A percentile compares a stretch with the other conserved stretches of the same genome.
Evolutionary conservation across 2,113 vertebrate species (phyloP).

Genomic region (Falco punctatus): DNA sequence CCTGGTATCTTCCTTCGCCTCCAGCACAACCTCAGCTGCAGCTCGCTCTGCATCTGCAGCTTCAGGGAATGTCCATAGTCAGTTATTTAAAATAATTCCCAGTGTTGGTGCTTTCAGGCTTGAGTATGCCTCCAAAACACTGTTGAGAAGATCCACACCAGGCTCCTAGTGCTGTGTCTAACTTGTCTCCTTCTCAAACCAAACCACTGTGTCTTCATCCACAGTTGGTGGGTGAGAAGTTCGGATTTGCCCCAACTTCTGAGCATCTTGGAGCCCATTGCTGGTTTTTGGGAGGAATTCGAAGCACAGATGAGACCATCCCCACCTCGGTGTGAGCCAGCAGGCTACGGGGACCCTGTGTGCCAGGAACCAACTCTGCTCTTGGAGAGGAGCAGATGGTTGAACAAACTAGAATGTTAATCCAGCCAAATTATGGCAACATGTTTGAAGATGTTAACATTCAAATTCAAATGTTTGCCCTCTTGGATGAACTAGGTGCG

Average conservation of each 20-base stretch:
- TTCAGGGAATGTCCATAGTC: rapidly evolving
- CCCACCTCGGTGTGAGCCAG: rapidly evolving
- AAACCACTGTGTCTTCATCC: background rate
- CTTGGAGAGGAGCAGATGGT: conserved; percentile 52
- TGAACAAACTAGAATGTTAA: conserved; percentile 43
- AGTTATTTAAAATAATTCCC: background rate
- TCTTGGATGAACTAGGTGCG: conserved; percentile 48
- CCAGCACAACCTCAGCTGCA: background rate
- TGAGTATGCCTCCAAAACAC: rapidly evolving
- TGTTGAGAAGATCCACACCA: background rate
- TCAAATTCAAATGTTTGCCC: conserved; percentile 50
- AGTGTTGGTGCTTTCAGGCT: background rate
- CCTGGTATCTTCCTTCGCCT: rapidly evolving
- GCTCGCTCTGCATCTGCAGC: too few relatives aligned
- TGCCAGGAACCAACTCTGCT: background rate
- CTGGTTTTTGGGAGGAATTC: rapidly evolving
- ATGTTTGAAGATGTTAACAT: conserved; percentile 55
- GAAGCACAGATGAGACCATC: background rate
- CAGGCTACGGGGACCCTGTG: rapidly evolving
- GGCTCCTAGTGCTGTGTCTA: background rate
- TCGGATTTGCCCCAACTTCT: background rate
- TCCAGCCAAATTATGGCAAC: conserved; percentile 71
- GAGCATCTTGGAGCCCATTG: rapidly evolving
- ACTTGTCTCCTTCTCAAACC: rapidly evolving
- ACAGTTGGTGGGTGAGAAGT: rapidly evolving